Evolutionary conservation across 2,797 vertebrate species (phyloP).

Genomic region (Salmo trutta): DNA sequence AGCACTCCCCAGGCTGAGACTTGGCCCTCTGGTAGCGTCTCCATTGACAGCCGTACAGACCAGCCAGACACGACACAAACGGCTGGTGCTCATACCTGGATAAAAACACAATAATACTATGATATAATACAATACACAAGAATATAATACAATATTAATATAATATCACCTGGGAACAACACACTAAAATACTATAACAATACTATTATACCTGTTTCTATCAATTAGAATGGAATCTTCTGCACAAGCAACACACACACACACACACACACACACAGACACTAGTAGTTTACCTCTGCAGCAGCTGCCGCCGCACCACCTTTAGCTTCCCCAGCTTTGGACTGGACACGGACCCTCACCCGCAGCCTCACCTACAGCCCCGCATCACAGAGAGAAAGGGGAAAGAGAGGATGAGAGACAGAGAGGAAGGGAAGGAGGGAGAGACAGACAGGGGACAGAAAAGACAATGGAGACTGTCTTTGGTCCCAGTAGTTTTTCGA

Average conservation of each 20-base stretch:
- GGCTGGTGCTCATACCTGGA: conserved; percentile 80
- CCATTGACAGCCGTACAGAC: conserved; percentile 90
- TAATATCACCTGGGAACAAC: not conserved
- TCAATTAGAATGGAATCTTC: too few species aligned
- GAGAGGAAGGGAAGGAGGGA: not conserved
- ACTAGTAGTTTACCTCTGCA: conserved; percentile 70
- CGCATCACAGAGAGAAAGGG: conserved; percentile 62
- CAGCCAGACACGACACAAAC: conserved; percentile 85
- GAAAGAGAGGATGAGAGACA: not conserved
- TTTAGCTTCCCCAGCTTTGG: conserved; percentile 84
- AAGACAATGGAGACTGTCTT: not conserved
- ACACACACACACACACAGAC: too few species aligned
- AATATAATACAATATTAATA: too few species aligned
- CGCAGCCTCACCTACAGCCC: conserved; percentile 63
- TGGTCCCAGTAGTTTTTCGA: not conserved
- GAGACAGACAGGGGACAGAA: not conserved
- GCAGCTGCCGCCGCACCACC: conserved; percentile 79
- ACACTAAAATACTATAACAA: not conserved
- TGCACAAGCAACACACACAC: too few species aligned
- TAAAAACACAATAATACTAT: not conserved
- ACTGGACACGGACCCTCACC: conserved; percentile 67
- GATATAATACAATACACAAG: too few species aligned
- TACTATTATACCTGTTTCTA: not conserved
- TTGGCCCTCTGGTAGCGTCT: conserved; percentile 79
- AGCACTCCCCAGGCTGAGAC: conserved; percentile 82